Conservation (phyloP, 2,888 invertebrate species). For the Euzophera pinguis region DNA sequence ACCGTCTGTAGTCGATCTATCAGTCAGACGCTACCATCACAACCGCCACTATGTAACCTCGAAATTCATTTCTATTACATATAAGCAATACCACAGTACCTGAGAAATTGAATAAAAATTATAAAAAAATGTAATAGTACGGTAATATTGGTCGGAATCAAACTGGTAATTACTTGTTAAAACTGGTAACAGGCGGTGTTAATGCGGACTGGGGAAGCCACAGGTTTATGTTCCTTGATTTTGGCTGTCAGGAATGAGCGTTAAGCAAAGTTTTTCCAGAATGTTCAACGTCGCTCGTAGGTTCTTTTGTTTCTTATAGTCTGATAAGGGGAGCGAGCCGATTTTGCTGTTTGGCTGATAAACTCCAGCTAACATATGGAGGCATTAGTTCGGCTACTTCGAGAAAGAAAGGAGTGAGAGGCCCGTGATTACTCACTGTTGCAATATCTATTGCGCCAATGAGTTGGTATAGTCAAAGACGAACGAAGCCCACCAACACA, state of each 20-base stretch:
- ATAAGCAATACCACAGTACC: slow-evolving; percentile 78
- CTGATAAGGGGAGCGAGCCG: not conserved
- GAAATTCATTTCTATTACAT: slow-evolving; percentile 63
- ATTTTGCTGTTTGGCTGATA: not conserved
- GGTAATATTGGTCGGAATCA: slow-evolving; percentile 49
- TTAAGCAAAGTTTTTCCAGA: not conserved
- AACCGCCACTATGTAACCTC: slow-evolving; percentile 48
- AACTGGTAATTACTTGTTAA: slow-evolving; percentile 3
- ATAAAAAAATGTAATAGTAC: slow-evolving; percentile 58
- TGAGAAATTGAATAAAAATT: slow-evolving; percentile 56
- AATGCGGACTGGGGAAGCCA: slow-evolving; percentile 5
- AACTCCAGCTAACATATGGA: not conserved
- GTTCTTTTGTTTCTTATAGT: slow-evolving; percentile 3
- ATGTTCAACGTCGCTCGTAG: not conserved
- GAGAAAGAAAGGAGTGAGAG: not conserved
- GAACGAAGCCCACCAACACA: not conserved
- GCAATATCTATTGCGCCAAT: not conserved
- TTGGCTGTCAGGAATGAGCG: not conserved
- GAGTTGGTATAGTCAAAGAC: not conserved
- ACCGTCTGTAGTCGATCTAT: not conserved
- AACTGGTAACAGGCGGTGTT: slow-evolving; percentile 14
- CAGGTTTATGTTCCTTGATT: slow-evolving; percentile 4
- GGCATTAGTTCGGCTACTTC: not conserved
- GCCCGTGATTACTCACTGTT: not conserved
- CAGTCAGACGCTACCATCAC: slow-evolving; percentile 33